Evolutionary conservation across 2,888 invertebrate genomes (phyloP), one percentile per base, ranked within the genome.

Genomic region (Cryptocephalus primarius): DNA sequence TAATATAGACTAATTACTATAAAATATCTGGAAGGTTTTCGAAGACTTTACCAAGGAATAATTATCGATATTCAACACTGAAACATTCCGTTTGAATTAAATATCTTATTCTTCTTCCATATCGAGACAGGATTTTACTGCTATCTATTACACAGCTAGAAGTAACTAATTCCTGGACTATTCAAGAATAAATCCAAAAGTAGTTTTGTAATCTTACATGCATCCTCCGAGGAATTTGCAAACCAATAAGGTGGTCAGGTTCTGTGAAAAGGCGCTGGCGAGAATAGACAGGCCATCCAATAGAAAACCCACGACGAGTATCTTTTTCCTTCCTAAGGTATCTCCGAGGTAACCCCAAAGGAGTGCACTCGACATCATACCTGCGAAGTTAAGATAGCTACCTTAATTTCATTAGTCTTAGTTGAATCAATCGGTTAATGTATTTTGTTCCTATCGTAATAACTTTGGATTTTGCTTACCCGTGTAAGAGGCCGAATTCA

Each of bases 291-390:
- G 54, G 0, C 76, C 78, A 39, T 84, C 77, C 9, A 75, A 60
- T 40, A 85, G 62, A 60, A 80, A 81, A 0, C 85, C 85, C 60
- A 77, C 73, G 32, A 83, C 70, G 55, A 87, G 72, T 44, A 86
- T 74, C 58, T 76, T 77, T 52, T 76, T 76, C 47, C 83, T 73
- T 8, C 85, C 86, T 48, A 82, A 73, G 0, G 81, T 80, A 60
- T 87, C 87, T 0, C 84, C 80, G 6, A 85, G 64, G 60, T 80
- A 84, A 1, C 87, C 86, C 87, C 87, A 87, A 4, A 84, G 51
- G 62, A 84, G 74, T 1, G 83, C 81, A 22, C 85, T 83, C 1
- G 76, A 71, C 53, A 83, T 79, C 83, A 87, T 87, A 14, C 84
- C 87, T 84, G 62, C 1, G 59, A 59, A 46, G 32, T 22, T 4